Conservation (phyloP, 2,113 vertebrate genomes). For the Hippocampus barbouri region DNA sequence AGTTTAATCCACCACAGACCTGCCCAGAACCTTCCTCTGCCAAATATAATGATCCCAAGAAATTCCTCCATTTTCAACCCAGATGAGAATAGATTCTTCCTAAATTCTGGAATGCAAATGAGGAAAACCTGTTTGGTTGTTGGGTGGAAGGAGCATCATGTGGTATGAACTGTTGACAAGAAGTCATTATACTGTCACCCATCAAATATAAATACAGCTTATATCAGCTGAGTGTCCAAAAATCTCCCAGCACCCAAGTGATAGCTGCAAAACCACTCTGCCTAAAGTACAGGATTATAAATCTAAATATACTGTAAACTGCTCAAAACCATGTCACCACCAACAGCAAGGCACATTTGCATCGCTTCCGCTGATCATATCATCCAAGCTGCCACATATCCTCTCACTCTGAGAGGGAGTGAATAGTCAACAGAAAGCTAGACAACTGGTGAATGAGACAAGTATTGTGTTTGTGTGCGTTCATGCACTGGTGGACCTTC, state of each 20-base stretch:
- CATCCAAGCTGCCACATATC: slow-evolving; percentile 21
- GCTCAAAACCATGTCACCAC: slow-evolving; percentile 15
- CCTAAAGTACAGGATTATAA: slow-evolving; percentile 26
- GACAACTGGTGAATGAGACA: slow-evolving; percentile 21
- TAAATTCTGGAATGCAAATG: no score
- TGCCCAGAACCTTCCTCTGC: no score
- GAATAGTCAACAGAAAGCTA: slow-evolving; percentile 18
- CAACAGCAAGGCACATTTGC: slow-evolving; percentile 12
- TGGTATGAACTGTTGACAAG: not conserved
- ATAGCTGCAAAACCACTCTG: slow-evolving; percentile 12
- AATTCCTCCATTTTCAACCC: not conserved
- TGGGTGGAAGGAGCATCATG: not conserved
- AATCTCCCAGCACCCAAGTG: slow-evolving; percentile 1
- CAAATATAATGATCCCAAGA: not conserved
- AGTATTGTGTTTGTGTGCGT: slow-evolving; percentile 10
- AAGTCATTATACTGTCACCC: slow-evolving; percentile 11
- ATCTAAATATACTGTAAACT: slow-evolving; percentile 15
- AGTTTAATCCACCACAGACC: no score
- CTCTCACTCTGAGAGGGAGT: slow-evolving; percentile 25
- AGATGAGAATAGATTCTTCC: not conserved
- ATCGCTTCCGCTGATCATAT: not conserved
- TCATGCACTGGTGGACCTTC: not conserved
- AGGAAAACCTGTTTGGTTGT: not conserved
- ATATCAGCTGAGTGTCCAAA: slow-evolving; percentile 13
- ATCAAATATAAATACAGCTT: slow-evolving; percentile 12